Evolutionary conservation across 1,140 invertebrate species (phyloP).

Genomic region (Macrostomum lignano): DNA sequence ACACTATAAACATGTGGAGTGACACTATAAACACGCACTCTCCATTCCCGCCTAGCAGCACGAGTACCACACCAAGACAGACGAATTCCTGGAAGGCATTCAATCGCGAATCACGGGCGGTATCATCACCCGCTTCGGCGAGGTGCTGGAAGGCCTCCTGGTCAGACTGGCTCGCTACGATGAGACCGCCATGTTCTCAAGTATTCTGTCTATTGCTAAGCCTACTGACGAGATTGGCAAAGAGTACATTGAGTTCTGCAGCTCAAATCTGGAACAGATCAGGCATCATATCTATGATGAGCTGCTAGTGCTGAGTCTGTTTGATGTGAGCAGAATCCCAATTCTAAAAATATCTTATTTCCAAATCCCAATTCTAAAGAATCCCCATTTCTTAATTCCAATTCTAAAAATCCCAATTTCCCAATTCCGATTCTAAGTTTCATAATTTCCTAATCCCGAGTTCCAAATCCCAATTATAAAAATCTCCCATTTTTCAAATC

Average conservation of each 20-base stretch:
- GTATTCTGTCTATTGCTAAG: slow-evolving; percentile 79
- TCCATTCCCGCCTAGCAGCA: no score
- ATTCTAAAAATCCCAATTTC: no score
- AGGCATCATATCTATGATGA: slow-evolving; percentile 83
- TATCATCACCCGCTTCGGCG: slow-evolving; percentile 44
- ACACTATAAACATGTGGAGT: no score
- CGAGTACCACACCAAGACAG: slow-evolving; percentile 81
- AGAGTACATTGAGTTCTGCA: slow-evolving; percentile 80
- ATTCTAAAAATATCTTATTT: no score
- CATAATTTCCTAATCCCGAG: no score
- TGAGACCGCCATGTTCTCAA: slow-evolving; percentile 84
- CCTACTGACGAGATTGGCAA: slow-evolving; percentile 14
- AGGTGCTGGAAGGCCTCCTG: slow-evolving; percentile 62
- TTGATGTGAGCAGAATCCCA: slow-evolving; percentile 67
- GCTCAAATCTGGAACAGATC: slow-evolving; percentile 85
- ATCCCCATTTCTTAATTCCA: slow-evolving; percentile 80
- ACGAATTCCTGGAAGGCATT: slow-evolving; percentile 72
- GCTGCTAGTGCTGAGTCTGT: slow-evolving; percentile 79
- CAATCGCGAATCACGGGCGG: slow-evolving; percentile 64
- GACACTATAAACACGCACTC: no score
- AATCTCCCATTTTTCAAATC: no score
- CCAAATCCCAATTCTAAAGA: no score
- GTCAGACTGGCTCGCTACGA: slow-evolving; percentile 82
- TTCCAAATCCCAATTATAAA: no score
- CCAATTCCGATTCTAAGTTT: no score